Conservation (phyloP, 2,888 invertebrate species). For the Stegophylla sp. region DNA sequence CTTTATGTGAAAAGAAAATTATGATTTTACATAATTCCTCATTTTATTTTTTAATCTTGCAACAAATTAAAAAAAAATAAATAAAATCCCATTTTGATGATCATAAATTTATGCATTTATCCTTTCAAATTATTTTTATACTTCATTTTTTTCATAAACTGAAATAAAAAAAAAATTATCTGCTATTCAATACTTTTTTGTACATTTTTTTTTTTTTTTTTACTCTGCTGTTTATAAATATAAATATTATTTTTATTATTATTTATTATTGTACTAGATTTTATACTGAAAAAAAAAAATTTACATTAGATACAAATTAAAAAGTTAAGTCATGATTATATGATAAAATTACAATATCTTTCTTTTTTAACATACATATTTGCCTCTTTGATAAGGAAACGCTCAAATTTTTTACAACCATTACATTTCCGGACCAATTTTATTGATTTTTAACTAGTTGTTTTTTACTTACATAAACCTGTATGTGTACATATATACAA, state of each 20-base stretch:
- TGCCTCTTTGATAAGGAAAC: constrained; percentile 47
- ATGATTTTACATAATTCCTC: constrained; percentile 30
- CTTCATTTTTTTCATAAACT: constrained; percentile 47
- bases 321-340: constrained; percentile 39
- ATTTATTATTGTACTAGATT: constrained; percentile 56
- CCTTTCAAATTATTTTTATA: constrained; percentile 56
- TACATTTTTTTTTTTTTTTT: constrained; percentile 50
- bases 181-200: constrained; percentile 46
- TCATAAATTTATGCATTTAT: constrained; percentile 30
- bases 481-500: constrained; percentile 4
- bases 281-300: constrained; percentile 25
- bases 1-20: constrained; percentile 44
- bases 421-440: constrained; percentile 49
- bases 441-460: constrained; percentile 32
- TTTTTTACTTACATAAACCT: constrained; percentile 5
- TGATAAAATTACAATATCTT: constrained; percentile 39
- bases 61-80: constrained; percentile 27
- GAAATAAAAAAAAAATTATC: constrained; percentile 20
- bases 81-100: constrained; percentile 38
- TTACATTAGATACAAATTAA: constrained; percentile 10
- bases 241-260: constrained; percentile 55
- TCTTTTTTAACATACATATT: constrained; percentile 25
- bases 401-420: constrained; percentile 55
- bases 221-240: constrained; percentile 57
- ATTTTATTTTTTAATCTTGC: constrained; percentile 22